phyloP scores from a whole-genome alignment of 2,113 vertebrate species.

The Bujurquina vittata region DNA sequence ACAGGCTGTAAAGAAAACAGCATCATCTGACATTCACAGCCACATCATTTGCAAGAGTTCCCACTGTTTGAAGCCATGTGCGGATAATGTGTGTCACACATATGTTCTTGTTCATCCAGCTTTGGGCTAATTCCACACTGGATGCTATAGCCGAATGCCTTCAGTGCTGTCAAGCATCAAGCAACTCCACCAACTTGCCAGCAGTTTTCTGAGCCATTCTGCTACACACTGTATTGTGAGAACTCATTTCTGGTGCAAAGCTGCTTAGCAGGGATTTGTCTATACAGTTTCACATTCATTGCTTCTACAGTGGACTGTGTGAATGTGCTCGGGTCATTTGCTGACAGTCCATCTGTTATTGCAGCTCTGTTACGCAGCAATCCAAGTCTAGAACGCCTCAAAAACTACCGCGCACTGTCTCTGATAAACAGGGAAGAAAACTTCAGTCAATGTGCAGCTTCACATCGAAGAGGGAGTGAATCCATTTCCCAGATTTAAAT shows the following conservation, averaged over 20 bases:
- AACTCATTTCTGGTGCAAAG: conserved; percentile 70
- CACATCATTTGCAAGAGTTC: conserved; percentile 37
- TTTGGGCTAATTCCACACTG: conserved; percentile 44
- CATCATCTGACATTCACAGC: conserved; percentile 59
- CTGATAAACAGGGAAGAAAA: not conserved
- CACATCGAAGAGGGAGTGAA: not conserved
- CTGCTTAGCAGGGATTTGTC: conserved; percentile 75
- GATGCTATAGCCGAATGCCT: conserved; percentile 14
- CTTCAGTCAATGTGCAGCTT: not conserved
- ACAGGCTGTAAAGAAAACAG: conserved; percentile 26
- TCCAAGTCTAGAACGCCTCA: conserved; percentile 6
- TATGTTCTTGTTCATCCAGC: conserved; percentile 34
- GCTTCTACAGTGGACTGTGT: conserved; percentile 22
- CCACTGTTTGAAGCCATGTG: conserved; percentile 36
- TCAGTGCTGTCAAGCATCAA: conserved; percentile 34
- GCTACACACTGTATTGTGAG: conserved; percentile 50
- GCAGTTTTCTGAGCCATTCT: conserved; percentile 39
- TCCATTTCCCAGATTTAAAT: not conserved
- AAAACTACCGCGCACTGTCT: not conserved
- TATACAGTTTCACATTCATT: conserved; percentile 53
- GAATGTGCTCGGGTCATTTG: conserved; percentile 35
- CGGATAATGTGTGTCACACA: conserved; percentile 42
- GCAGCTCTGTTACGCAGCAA: conserved; percentile 23
- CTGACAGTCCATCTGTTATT: conserved; percentile 51
- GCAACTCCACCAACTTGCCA: conserved; percentile 5